A percentile compares a stretch with the other conserved stretches of the same genome.
These are phyloP conservation scores for Chorisops tibialis DNA, from an alignment of 2,888 invertebrate species.

Conservation along the genomic window DNA sequence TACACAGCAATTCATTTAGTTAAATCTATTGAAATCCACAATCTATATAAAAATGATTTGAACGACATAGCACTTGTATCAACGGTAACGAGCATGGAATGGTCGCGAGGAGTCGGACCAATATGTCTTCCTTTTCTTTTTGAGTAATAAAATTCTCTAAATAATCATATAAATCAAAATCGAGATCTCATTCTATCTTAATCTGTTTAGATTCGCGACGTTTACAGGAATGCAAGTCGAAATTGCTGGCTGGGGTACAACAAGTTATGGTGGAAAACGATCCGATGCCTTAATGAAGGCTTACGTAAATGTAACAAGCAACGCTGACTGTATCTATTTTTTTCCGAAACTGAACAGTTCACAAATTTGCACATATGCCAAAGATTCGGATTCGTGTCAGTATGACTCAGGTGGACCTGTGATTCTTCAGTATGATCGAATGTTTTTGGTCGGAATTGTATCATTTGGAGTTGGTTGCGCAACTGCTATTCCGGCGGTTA, in stretches of 20 bases:
- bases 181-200: background rate
- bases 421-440: background rate
- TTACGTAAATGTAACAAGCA: background rate
- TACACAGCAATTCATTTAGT: no score
- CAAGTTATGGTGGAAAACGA: background rate
- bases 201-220: background rate
- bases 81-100: conserved; percentile 51
- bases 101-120: conserved; percentile 57
- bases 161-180: background rate
- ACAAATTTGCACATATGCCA: conserved; percentile 1
- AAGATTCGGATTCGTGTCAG: background rate
- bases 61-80: conserved; percentile 58
- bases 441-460: background rate
- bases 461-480: background rate
- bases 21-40: no score
- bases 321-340: background rate
- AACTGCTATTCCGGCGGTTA: background rate
- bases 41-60: no score
- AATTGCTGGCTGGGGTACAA: conserved; percentile 3
- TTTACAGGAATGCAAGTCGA: background rate
- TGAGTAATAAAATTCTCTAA: conserved; percentile 33
- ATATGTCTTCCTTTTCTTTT: conserved; percentile 59
- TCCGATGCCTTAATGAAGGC: background rate
- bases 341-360: background rate
- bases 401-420: conserved; percentile 7